phyloP scores from a whole-genome alignment of 2,113 vertebrate species.

The Vulpes lagopus region DNA sequence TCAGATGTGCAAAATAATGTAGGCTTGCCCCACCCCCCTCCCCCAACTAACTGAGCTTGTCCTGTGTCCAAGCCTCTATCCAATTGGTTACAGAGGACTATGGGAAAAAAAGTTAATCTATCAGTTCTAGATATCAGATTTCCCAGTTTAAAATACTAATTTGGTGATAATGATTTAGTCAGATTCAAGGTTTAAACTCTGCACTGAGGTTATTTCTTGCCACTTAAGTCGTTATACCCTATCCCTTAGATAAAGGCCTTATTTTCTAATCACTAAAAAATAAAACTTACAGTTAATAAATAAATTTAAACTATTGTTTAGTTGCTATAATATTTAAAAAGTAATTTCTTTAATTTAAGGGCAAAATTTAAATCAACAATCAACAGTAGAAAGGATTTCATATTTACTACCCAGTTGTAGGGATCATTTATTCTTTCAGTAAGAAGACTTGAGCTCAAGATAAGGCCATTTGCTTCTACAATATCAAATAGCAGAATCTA shows the following conservation, averaged over 20 bases:
- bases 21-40: fast-evolving
- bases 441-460: background rate
- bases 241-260: background rate
- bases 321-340: background rate
- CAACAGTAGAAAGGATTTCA: background rate
- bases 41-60: background rate
- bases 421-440: background rate
- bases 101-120: background rate
- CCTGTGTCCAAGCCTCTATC: background rate
- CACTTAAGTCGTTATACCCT: background rate
- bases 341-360: background rate
- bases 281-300: background rate
- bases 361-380: background rate
- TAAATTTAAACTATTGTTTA: background rate
- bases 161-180: background rate
- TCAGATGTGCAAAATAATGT: background rate
- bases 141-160: background rate
- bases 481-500: background rate
- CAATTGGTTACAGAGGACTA: background rate
- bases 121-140: background rate
- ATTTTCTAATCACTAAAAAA: background rate
- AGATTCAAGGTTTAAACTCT: background rate
- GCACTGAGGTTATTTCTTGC: background rate
- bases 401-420: background rate
- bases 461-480: background rate